These are phyloP conservation scores for Drosophila prostipennis DNA, from an alignment of 2,888 invertebrate genomes.

Conservation along the genomic window DNA sequence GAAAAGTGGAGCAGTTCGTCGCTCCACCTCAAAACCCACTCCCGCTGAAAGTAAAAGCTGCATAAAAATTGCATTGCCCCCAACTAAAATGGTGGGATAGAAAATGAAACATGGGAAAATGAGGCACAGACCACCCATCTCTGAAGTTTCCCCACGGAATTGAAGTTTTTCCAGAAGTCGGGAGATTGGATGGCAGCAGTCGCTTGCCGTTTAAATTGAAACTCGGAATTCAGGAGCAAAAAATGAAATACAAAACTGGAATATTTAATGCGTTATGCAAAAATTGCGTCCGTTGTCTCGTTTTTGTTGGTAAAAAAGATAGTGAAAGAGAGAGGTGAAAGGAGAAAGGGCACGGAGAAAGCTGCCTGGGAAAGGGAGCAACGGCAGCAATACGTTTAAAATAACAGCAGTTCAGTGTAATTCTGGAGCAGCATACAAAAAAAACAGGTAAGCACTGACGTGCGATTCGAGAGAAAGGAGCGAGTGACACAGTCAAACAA, in stretches of 20 bases:
- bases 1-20: slow-evolving; percentile 64
- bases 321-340: slow-evolving; percentile 2
- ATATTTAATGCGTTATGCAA: slow-evolving; percentile 78
- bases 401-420: slow-evolving; percentile 65
- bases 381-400: slow-evolving; percentile 71
- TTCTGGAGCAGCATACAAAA: slow-evolving; percentile 32
- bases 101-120: slow-evolving; percentile 5
- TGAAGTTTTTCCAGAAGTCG: slow-evolving; percentile 50
- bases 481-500: slow-evolving; percentile 25
- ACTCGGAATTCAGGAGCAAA: slow-evolving; percentile 56
- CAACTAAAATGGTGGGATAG: slow-evolving; percentile 17
- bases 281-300: slow-evolving; percentile 54
- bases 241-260: slow-evolving; percentile 68
- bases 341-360: slow-evolving; percentile 15
- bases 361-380: slow-evolving; percentile 16
- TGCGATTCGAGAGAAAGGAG: slow-evolving; percentile 15
- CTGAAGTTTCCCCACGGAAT: slow-evolving; percentile 38
- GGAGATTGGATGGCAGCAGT: slow-evolving; percentile 36
- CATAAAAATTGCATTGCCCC: slow-evolving; percentile 44
- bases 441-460: slow-evolving; percentile 26
- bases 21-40: slow-evolving; percentile 15
- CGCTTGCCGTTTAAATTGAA: slow-evolving; percentile 74
- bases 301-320: slow-evolving; percentile 35
- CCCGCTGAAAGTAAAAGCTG: slow-evolving; percentile 68
- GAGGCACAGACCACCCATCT: not conserved